A percentile compares a stretch with the other conserved stretches of the same genome.
These are phyloP conservation scores for Caenorhabditis wallacei DNA, from an alignment of 2,888 invertebrate genomes.

Conservation along the genomic window DNA sequence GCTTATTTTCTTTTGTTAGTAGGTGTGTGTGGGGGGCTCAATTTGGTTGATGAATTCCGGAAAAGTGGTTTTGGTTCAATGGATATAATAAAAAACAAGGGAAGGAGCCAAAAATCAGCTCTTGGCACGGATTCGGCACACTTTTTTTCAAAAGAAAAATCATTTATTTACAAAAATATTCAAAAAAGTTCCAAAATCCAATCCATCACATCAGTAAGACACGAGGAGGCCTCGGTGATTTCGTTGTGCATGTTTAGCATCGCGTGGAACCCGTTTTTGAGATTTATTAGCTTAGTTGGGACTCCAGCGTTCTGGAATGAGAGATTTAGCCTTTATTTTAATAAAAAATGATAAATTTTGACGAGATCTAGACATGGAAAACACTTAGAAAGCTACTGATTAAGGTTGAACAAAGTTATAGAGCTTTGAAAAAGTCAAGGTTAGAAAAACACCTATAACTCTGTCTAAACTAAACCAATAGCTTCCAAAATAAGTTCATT, in stretches of 20 bases:
- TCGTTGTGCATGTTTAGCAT: conserved; percentile 77
- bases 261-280: conserved; percentile 76
- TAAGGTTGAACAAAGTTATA: no score
- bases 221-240: conserved; percentile 64
- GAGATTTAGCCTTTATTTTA: background rate
- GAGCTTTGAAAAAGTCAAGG: no score
- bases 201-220: conserved; percentile 54
- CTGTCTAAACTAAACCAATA: no score
- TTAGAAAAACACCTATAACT: no score
- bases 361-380: no score
- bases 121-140: no score
- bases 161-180: conserved; percentile 11
- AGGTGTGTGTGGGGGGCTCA: conserved; percentile 9
- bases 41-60: conserved; percentile 42
- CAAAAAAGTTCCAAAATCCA: conserved; percentile 45
- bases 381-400: no score
- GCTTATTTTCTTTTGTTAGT: background rate
- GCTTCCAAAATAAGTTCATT: no score
- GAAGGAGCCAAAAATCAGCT: background rate
- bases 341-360: no score
- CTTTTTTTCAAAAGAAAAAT: no score
- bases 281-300: conserved; percentile 77
- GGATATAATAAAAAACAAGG: background rate
- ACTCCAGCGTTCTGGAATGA: conserved; percentile 71
- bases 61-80: background rate